A percentile compares a stretch with the other conserved stretches of the same genome.
Conservation (phyloP, 2,888 invertebrate genomes). For the Linnaemya vulpina region DNA sequence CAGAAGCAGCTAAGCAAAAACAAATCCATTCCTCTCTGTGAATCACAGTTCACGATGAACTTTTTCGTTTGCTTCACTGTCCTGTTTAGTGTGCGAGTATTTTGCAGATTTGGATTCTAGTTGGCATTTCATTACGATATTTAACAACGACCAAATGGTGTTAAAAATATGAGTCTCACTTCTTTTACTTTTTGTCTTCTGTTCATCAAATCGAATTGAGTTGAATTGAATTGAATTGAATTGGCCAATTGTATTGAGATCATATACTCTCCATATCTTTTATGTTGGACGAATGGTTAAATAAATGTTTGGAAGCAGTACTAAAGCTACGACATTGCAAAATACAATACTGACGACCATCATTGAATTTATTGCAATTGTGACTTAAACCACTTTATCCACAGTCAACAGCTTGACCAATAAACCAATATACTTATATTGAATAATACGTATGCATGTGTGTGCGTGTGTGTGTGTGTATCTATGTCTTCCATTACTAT, state of each 20-base stretch:
- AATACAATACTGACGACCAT: conserved; percentile 67
- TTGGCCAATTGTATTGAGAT: conserved; percentile 61
- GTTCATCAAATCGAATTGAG: conserved; percentile 63
- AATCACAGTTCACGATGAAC: conserved; percentile 4
- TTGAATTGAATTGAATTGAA: conserved; percentile 52
- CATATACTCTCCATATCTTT: conserved; percentile 54
- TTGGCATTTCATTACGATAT: conserved; percentile 54
- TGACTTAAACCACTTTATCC: conserved; percentile 71
- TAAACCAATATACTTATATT: conserved; percentile 68
- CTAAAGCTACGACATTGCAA: conserved; percentile 36
- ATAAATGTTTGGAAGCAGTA: conserved; percentile 39
- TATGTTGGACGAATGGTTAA: conserved; percentile 49
- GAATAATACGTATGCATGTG: conserved; percentile 44
- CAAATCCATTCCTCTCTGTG: neutral
- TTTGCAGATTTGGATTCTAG: conserved; percentile 24
- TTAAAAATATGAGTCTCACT: conserved; percentile 59
- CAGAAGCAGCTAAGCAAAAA: neutral
- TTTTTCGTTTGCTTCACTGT: conserved; percentile 16
- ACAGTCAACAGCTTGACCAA: conserved; percentile 70
- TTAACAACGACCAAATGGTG: conserved; percentile 64
- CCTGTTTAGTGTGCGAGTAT: neutral
- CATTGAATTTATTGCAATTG: conserved; percentile 72
- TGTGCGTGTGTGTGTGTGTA: conserved; percentile 12
- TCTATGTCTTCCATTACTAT: conserved; percentile 24
- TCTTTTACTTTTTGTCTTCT: conserved; percentile 19